phyloP scores from a whole-genome alignment of 2,888 invertebrate species.

The Drosophila melanosoma region DNA sequence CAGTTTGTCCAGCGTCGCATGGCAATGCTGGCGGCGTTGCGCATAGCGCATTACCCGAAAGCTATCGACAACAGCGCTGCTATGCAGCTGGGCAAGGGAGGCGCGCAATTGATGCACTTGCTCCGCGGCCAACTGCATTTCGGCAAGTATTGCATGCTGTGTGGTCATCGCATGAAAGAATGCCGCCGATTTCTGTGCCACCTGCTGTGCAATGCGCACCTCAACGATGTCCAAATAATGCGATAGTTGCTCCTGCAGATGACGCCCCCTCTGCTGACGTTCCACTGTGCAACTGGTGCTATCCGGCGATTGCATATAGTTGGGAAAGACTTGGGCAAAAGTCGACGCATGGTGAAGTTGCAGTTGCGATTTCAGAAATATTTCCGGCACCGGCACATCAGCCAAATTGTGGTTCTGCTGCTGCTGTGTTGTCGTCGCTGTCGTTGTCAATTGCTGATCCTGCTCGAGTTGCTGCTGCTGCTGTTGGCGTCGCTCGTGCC shows the following conservation, averaged over 20 bases:
- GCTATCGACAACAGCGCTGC: conserved; percentile 91
- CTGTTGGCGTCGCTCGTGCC: conserved; percentile 89
- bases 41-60: conserved; percentile 91
- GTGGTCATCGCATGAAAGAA: conserved; percentile 99
- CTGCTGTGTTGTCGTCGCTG: conserved; percentile 83
- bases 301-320: conserved; percentile 84
- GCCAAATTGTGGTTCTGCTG: conserved; percentile 85
- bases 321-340: conserved; percentile 94
- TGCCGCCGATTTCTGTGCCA: conserved; percentile 96
- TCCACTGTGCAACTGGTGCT: conserved; percentile 48
- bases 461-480: conserved; percentile 85
- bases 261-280: conserved; percentile 86
- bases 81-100: conserved; percentile 92
- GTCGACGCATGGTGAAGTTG: conserved; percentile 92
- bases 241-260: conserved; percentile 95
- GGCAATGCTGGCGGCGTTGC: conserved; percentile 88
- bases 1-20: conserved; percentile 89
- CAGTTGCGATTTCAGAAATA: conserved; percentile 93
- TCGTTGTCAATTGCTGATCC: conserved; percentile 51
- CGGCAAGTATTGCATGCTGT: conserved; percentile 98
- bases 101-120: conserved; percentile 91
- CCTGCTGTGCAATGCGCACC: conserved; percentile 84
- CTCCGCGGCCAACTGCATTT: conserved; percentile 93
- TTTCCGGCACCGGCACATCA: conserved; percentile 92
- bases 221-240: conserved; percentile 98